Percentiles rank a stretch among this genome's conserved stretches.
Evolutionary conservation across 2,888 invertebrate genomes (phyloP).

Genomic region (Cryptophagus acutangulus): DNA sequence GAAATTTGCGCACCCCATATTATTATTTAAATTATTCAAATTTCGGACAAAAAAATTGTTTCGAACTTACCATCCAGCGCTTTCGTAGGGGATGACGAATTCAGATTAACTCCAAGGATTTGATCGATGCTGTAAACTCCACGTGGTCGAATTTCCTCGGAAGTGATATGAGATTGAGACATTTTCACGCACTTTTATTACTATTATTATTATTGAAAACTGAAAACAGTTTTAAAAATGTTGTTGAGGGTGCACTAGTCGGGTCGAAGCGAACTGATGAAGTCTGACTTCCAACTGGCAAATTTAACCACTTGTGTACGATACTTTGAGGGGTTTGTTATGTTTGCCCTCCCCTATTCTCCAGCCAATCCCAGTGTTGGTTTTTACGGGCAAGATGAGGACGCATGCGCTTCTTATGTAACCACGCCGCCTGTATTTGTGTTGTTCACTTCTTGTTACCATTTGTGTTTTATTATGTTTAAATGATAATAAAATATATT

Average conservation of each 20-base stretch:
- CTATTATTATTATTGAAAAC: not conserved
- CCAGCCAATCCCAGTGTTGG: slow-evolving; percentile 31
- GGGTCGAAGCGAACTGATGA: no score
- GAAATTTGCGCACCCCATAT: slow-evolving; percentile 29
- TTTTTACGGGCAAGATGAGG: slow-evolving; percentile 10
- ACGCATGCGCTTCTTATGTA: slow-evolving; percentile 34
- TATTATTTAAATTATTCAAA: slow-evolving; percentile 22
- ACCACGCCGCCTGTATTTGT: slow-evolving; percentile 41
- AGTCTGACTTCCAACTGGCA: slow-evolving; percentile 5
- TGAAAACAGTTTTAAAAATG: not conserved
- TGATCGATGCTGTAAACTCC: slow-evolving; percentile 49
- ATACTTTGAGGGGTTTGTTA: slow-evolving; percentile 29
- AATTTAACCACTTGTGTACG: slow-evolving; percentile 29
- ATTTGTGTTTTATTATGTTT: not conserved
- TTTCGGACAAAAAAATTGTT: slow-evolving; percentile 6
- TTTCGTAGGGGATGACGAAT: slow-evolving; percentile 26
- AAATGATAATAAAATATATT: slow-evolving; percentile 5
- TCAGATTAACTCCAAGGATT: slow-evolving; percentile 43
- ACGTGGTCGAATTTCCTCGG: slow-evolving; percentile 41
- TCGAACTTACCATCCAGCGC: slow-evolving; percentile 35
- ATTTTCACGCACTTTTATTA: slow-evolving; percentile 16
- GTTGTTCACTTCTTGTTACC: slow-evolving; percentile 3
- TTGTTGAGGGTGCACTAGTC: slow-evolving; percentile 1
- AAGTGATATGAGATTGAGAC: slow-evolving; percentile 28
- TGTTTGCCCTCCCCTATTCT: slow-evolving; percentile 30